Percentiles rank a stretch among this genome's conserved stretches.
These are phyloP conservation scores for Scolopax bukidnonensis DNA, from an alignment of 2,797 vertebrate species.

Conservation along the genomic window DNA sequence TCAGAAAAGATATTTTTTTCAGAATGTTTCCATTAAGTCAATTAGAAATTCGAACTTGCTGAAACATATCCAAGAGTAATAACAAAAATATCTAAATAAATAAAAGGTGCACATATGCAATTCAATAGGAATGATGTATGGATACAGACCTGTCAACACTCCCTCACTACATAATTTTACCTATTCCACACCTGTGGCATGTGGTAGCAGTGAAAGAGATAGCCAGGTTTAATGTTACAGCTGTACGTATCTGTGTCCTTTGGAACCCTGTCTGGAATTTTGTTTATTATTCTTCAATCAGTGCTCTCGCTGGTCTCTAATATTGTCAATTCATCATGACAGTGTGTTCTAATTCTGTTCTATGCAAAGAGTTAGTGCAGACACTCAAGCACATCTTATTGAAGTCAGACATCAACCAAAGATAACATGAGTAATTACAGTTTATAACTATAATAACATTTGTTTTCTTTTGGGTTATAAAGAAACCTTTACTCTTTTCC, in stretches of 20 bases:
- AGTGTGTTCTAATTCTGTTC: not conserved
- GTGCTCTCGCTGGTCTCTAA: not conserved
- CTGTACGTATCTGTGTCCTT: not conserved
- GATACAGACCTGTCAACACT: slow-evolving; percentile 30
- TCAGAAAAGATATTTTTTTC: not conserved
- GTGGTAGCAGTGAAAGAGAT: not conserved
- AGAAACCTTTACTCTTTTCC: not conserved
- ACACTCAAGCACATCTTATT: not conserved
- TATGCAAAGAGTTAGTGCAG: not conserved
- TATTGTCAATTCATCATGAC: not conserved
- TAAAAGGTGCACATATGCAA: slow-evolving; percentile 33
- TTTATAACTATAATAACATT: not conserved
- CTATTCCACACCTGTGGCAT: slow-evolving; percentile 19
- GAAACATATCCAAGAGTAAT: slow-evolving; percentile 39
- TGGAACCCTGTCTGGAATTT: not conserved
- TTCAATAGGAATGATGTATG: slow-evolving; percentile 27
- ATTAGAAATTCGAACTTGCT: slow-evolving; percentile 51
- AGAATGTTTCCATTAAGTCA: slow-evolving; percentile 38
- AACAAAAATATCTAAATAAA: slow-evolving; percentile 39
- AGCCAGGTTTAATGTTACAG: not conserved
- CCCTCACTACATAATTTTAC: slow-evolving; percentile 8
- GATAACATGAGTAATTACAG: not conserved
- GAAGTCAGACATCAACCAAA: not conserved
- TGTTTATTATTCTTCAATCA: not conserved
- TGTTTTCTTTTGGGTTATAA: not conserved